phyloP scores from a whole-genome alignment of 2,888 invertebrate species.

The Orthosia gracilis region DNA sequence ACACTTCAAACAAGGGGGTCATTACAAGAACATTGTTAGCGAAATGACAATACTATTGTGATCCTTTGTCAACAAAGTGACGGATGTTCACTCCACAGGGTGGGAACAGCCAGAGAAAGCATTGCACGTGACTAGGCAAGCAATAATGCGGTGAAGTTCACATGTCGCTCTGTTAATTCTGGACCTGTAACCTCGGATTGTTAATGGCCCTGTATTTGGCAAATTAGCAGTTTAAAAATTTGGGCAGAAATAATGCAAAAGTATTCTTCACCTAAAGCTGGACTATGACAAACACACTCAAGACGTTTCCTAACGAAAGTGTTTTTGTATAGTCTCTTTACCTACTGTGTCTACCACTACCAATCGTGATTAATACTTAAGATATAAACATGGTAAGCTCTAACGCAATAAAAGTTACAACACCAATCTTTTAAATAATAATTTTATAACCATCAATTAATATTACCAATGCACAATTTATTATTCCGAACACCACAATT shows the following conservation, averaged over 20 bases:
- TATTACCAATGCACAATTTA: slow-evolving; percentile 56
- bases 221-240: not conserved
- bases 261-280: too few species aligned
- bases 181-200: slow-evolving; percentile 34
- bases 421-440: slow-evolving; percentile 19
- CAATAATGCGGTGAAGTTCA: slow-evolving; percentile 52
- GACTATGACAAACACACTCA: not conserved
- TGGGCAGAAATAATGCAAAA: not conserved
- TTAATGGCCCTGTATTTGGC: slow-evolving; percentile 10
- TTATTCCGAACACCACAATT: slow-evolving; percentile 59
- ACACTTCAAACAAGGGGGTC: slow-evolving; percentile 51
- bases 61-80: slow-evolving; percentile 66
- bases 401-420: slow-evolving; percentile 33
- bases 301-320: not conserved
- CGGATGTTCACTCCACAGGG: slow-evolving; percentile 61
- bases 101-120: slow-evolving; percentile 71
- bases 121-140: slow-evolving; percentile 60
- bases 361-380: slow-evolving; percentile 12
- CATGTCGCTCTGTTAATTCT: slow-evolving; percentile 47
- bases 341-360: not conserved
- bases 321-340: not conserved
- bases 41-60: slow-evolving; percentile 62
- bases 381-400: not conserved
- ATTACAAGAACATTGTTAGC: slow-evolving; percentile 62
- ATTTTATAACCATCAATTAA: slow-evolving; percentile 56